phyloP scores from a whole-genome alignment of 2,113 vertebrate species.

The Hucho hucho region DNA sequence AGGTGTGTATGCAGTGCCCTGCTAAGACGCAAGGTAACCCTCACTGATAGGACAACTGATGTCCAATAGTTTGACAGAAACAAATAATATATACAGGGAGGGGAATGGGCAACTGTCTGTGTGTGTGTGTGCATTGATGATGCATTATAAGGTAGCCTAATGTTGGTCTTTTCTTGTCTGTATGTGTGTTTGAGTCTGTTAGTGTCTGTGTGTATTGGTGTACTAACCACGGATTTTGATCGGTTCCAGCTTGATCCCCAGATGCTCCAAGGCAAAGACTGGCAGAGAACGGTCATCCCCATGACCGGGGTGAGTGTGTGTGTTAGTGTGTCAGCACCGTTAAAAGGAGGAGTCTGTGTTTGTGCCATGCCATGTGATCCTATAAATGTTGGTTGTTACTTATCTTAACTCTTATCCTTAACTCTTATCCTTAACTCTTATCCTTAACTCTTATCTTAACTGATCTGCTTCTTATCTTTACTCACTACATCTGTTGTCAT shows the following conservation, averaged over 20 bases:
- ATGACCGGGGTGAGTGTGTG: constrained; percentile 89
- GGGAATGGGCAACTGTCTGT: background rate
- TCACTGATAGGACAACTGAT: background rate
- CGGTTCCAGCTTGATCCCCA: constrained; percentile 86
- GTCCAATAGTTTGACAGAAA: too few relatives aligned
- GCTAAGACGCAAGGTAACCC: constrained; percentile 14
- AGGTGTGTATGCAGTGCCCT: constrained; percentile 1
- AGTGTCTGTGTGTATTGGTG: background rate
- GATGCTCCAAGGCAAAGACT: constrained; percentile 90
- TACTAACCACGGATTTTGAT: constrained; percentile 31
- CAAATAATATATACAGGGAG: too few relatives aligned
- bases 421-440: too few relatives aligned
- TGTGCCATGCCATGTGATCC: background rate
- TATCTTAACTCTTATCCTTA: too few relatives aligned
- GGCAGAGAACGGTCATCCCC: constrained; percentile 91
- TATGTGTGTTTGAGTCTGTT: too few relatives aligned
- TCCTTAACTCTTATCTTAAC: too few relatives aligned
- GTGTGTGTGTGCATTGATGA: background rate
- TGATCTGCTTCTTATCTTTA: too few relatives aligned
- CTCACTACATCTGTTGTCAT: too few relatives aligned
- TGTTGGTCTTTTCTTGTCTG: too few relatives aligned
- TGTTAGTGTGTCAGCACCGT: background rate
- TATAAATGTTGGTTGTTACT: too few relatives aligned
- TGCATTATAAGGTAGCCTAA: too few relatives aligned
- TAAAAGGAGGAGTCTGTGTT: background rate